Base-by-base conservation (phyloP, 1,140 invertebrate species). In the Drosophila trapezifrons region DNA sequence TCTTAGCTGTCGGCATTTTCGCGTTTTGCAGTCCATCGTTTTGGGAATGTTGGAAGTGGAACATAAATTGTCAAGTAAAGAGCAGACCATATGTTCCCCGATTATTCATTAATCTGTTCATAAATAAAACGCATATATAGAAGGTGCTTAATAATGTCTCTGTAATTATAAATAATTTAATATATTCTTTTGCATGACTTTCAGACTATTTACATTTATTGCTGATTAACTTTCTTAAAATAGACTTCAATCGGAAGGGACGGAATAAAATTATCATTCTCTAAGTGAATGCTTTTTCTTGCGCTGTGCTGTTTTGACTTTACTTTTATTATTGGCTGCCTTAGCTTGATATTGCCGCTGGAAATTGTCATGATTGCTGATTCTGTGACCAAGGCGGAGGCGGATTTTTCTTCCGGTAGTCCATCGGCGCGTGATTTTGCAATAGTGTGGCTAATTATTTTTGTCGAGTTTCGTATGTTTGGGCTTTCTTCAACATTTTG, bases 291-390 rank as follows among this genome's bases (percentile, higher is more conserved):
- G 12, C 51, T 49, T 37, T 77, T 77, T 47, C 64, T 69, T 17
- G 64, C 6, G 27, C 22, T 77, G 3, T 64, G 74, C n/a, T 49
- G 64, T 15, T 77, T 42, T 4, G 47, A 22, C n/a, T 70, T 77
- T 8, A 46, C 10, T 51, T 77, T 77, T 18, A 51, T 51, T 27
- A 40, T 38, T 25, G 64, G 64, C 45, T 76, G 75, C 12, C 52
- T 55, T 15, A 38, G 25, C 22, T 51, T 77, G 1, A 70, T 42
- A 45, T 60, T 77, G 2, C 64, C 74, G 13, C 56, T 77, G 18
- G 75, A 77, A 55, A 77, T 77, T n/a, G 75, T 77, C 75, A 77
- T 77, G 17, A 77, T 77, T 7, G 75, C 75, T 4, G 75, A 77
- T 62, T 77, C 75, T 9, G 74, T 77, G 10, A 69, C 75, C 27